A percentile compares a stretch with the other conserved stretches of the same genome.
Evolutionary conservation across 23 tunicate genomes (phyloP).

Genomic region (Ciona savignyi): DNA sequence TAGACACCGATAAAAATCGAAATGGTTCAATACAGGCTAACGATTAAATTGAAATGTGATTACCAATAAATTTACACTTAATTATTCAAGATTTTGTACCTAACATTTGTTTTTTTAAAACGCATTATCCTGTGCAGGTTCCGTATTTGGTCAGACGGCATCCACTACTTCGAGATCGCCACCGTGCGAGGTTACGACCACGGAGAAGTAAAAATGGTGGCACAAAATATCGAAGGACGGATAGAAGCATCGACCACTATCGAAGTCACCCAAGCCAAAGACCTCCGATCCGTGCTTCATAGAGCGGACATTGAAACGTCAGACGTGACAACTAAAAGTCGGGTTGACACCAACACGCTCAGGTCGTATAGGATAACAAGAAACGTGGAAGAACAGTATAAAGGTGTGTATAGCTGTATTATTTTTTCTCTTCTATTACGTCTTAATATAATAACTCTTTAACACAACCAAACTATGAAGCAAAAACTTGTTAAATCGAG

Average conservation of each 20-base stretch:
- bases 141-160: constrained; percentile 95
- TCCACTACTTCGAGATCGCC: constrained; percentile 83
- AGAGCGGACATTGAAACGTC: constrained; percentile 32
- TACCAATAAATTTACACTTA: too few species aligned
- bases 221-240: constrained; percentile 56
- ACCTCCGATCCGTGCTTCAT: constrained; percentile 74
- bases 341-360: constrained; percentile 32
- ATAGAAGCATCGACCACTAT: constrained; percentile 43
- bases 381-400: constrained; percentile 61
- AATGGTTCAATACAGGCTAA: too few species aligned
- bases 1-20: too few species aligned
- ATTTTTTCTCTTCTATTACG: too few species aligned
- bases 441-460: neutral
- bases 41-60: too few species aligned
- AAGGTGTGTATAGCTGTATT: constrained; percentile 33
- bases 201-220: constrained; percentile 72
- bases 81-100: too few species aligned
- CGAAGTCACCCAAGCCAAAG: constrained; percentile 71
- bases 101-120: too few species aligned
- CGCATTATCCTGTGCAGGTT: constrained; percentile 46
- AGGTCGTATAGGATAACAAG: constrained; percentile 51
- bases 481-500: neutral
- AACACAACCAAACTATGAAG: neutral
- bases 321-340: constrained; percentile 3
- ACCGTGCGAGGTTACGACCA: constrained; percentile 85